phyloP scores from a whole-genome alignment of 1,140 invertebrate genomes.

The Aphis gossypii region DNA sequence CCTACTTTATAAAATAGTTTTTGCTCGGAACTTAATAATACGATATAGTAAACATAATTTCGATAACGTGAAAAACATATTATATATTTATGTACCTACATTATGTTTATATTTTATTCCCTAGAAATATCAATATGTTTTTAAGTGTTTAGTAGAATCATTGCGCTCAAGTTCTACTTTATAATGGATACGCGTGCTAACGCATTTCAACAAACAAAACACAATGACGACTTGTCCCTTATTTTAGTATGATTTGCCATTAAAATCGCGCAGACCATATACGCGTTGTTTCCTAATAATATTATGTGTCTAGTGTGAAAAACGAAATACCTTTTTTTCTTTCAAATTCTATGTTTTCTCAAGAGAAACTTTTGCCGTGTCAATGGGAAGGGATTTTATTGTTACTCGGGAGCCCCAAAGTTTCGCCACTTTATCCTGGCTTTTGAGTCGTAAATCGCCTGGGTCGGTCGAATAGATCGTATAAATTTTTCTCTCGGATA shows the following conservation, averaged over 20 bases:
- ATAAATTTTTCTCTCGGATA: background rate
- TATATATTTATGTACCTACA: background rate
- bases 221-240: background rate
- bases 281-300: background rate
- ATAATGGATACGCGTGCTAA: background rate
- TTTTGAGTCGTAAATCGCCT: conserved; percentile 50
- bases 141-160: background rate
- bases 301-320: background rate
- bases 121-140: background rate
- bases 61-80: background rate
- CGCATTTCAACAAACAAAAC: background rate
- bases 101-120: background rate
- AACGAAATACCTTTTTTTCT: background rate
- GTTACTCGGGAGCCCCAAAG: conserved; percentile 33
- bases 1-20: conserved; percentile 22
- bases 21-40: background rate
- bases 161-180: background rate
- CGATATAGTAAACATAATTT: background rate
- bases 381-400: conserved; percentile 45
- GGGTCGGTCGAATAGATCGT: conserved; percentile 48
- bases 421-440: background rate
- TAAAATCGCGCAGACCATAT: background rate
- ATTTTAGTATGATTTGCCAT: background rate
- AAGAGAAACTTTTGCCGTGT: conserved; percentile 28
- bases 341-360: background rate